Evolutionary conservation across 1,140 invertebrate species (phyloP).

Genomic region (Tetramorium parvispinum): DNA sequence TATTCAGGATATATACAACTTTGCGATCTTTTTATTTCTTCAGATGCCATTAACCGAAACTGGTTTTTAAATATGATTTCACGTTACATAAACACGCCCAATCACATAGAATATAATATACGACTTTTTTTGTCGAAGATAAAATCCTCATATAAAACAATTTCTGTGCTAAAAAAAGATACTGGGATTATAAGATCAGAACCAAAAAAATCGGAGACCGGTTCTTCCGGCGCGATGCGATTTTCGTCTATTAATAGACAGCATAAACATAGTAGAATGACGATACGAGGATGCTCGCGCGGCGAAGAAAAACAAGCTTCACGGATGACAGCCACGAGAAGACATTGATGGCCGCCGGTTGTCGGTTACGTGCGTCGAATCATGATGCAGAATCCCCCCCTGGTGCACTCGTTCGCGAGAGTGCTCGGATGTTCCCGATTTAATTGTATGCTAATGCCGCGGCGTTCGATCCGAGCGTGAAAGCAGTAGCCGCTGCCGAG

Average conservation of each 20-base stretch:
- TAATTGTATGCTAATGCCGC: slow-evolving; percentile 69
- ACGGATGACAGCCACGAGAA: slow-evolving; percentile 37
- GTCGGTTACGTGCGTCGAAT: slow-evolving; percentile 66
- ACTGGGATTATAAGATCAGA: background rate
- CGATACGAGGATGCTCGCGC: slow-evolving; percentile 16
- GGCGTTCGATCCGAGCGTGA: slow-evolving; percentile 23
- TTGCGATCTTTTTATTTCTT: background rate
- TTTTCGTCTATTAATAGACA: slow-evolving; percentile 69
- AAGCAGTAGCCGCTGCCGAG: slow-evolving; percentile 3
- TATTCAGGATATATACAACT: background rate
- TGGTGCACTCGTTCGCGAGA: slow-evolving; percentile 31
- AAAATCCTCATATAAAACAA: background rate
- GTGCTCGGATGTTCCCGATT: slow-evolving; percentile 27
- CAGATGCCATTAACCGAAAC: background rate
- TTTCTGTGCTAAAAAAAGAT: background rate
- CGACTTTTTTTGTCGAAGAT: background rate
- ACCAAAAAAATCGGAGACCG: slow-evolving; percentile 43
- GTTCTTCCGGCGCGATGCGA: slow-evolving; percentile 58
- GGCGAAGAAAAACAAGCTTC: slow-evolving; percentile 51
- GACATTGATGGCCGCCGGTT: slow-evolving; percentile 41
- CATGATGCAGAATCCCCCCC: slow-evolving; percentile 27
- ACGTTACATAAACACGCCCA: background rate
- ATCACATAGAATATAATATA: background rate
- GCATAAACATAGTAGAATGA: slow-evolving; percentile 55
- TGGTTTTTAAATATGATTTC: background rate